Conservation (phyloP, 2,888 invertebrate genomes). For the Pogonocherus hispidulus region DNA sequence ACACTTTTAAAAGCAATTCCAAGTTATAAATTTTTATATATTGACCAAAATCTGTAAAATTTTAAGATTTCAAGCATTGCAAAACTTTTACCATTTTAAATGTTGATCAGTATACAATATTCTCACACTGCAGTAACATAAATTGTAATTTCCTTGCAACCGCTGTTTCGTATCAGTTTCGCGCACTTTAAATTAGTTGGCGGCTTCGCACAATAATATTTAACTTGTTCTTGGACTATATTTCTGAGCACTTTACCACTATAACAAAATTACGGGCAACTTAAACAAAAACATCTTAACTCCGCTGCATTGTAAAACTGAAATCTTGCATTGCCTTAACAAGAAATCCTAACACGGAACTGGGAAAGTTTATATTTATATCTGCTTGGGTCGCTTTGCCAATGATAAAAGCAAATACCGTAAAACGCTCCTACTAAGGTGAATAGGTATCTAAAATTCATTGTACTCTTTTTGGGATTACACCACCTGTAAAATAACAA, state of each 20-base stretch:
- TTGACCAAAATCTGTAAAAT: too few species aligned
- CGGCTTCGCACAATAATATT: background rate
- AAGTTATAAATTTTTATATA: too few species aligned
- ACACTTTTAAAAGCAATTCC: too few species aligned
- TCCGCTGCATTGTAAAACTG: slow-evolving; percentile 38
- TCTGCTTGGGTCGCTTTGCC: slow-evolving; percentile 35
- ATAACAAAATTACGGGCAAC: background rate
- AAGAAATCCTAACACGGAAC: slow-evolving; percentile 38
- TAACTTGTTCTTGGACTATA: background rate
- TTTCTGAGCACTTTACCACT: background rate
- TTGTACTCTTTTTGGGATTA: too few species aligned
- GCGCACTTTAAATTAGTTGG: background rate
- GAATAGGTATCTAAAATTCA: slow-evolving; percentile 18
- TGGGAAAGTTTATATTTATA: slow-evolving; percentile 46
- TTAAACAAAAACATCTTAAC: slow-evolving; percentile 36
- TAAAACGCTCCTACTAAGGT: background rate
- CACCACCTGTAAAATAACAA: too few species aligned
- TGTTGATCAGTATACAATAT: too few species aligned
- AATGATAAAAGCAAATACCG: slow-evolving; percentile 24
- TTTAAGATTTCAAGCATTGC: too few species aligned
- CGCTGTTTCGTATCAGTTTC: background rate
- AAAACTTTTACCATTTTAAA: too few species aligned
- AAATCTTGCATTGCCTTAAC: slow-evolving; percentile 42
- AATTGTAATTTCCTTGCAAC: background rate
- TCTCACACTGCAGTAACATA: background rate